Evolutionary conservation across 2,113 vertebrate genomes (phyloP).

Genomic region (Hemicordylus capensis): DNA sequence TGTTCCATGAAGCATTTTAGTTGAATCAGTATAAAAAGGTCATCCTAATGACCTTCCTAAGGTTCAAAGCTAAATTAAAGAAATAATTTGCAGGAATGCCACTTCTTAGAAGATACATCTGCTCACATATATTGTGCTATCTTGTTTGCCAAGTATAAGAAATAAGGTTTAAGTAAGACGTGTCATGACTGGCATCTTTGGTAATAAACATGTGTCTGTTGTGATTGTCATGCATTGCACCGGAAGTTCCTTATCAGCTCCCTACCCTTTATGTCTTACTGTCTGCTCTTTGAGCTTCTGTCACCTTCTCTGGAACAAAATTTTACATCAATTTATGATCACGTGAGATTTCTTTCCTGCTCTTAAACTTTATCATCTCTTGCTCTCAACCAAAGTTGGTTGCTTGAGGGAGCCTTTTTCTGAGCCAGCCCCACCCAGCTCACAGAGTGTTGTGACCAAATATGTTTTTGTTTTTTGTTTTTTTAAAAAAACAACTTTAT

Average conservation of each 20-base stretch:
- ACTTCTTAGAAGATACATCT: neutral
- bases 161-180: neutral
- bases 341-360: neutral
- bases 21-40: neutral
- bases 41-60: neutral
- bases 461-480: too few relatives aligned
- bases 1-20: too few relatives aligned
- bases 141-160: neutral
- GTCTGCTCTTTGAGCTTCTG: neutral
- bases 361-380: neutral
- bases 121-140: neutral
- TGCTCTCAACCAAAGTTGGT: neutral
- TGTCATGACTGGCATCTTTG: neutral
- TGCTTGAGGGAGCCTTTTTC: neutral
- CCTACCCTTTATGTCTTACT: neutral
- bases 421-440: too few relatives aligned
- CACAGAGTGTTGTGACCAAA: too few relatives aligned
- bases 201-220: neutral
- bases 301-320: neutral
- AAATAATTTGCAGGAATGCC: neutral
- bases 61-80: neutral
- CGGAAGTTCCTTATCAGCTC: neutral
- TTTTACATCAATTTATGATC: neutral
- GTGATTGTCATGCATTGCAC: neutral
- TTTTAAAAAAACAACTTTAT: too few relatives aligned